A percentile compares a stretch with the other conserved stretches of the same genome.
Conservation (phyloP, 2,113 vertebrate species). For the Grus americana region DNA sequence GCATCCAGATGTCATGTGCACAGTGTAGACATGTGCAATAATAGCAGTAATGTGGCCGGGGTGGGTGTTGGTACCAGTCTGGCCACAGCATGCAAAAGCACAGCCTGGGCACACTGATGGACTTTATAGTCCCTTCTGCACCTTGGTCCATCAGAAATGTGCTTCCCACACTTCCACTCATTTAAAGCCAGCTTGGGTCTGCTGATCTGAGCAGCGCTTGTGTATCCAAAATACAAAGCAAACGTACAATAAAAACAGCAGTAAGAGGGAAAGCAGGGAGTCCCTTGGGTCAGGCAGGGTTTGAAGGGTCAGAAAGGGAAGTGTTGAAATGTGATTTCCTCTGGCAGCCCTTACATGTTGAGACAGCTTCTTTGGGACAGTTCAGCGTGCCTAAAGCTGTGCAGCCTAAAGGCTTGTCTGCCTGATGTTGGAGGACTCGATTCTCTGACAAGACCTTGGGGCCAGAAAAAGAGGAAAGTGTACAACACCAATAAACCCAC, state of each 20-base stretch:
- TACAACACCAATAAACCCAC: accelerated
- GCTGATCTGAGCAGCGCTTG: background rate
- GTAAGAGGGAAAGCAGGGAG: background rate
- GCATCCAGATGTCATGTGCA: background rate
- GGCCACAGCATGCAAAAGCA: accelerated
- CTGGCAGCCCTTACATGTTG: background rate
- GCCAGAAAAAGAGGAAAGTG: background rate
- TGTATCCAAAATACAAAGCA: background rate
- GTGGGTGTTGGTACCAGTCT: background rate
- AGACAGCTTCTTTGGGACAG: background rate
- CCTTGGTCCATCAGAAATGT: background rate
- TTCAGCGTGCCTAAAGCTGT: background rate
- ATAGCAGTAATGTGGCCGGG: background rate
- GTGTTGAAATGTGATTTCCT: conserved; percentile 3
- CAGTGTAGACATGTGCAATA: background rate
- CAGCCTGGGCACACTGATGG: accelerated
- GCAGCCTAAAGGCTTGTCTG: background rate
- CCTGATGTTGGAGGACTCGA: background rate
- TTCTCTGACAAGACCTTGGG: background rate
- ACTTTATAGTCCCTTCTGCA: background rate
- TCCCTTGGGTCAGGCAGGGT: background rate
- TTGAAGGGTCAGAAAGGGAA: conserved; percentile 1
- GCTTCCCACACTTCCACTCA: background rate
- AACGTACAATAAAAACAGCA: background rate
- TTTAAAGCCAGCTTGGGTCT: background rate